Percentiles rank a stretch among this genome's conserved stretches.
Evolutionary conservation across 2,888 invertebrate genomes (phyloP).

Genomic region (Drosophila fungiperda): DNA sequence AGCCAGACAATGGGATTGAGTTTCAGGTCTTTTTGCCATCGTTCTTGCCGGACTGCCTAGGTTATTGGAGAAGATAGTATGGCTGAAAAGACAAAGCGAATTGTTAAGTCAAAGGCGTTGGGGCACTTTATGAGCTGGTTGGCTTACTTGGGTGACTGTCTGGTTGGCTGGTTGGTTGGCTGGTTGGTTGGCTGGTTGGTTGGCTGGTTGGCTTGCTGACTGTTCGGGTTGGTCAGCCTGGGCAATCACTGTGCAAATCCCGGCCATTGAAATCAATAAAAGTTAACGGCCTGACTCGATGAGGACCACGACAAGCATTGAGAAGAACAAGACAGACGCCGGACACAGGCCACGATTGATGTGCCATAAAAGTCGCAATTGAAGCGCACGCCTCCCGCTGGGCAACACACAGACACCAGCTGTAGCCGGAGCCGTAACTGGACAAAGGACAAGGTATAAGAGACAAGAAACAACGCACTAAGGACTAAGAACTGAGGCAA

Average conservation of each 20-base stretch:
- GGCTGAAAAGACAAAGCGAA: conserved; percentile 74
- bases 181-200: conserved; percentile 18
- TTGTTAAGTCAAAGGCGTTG: conserved; percentile 81
- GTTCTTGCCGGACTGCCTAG: neutral
- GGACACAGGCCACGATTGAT: conserved; percentile 69
- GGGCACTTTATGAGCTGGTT: conserved; percentile 77
- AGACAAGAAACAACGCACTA: neutral
- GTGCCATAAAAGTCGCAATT: conserved; percentile 81
- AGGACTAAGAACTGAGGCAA: neutral
- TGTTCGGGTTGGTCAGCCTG: conserved; percentile 47
- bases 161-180: conserved; percentile 23
- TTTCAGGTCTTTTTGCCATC: neutral
- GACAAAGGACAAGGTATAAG: neutral
- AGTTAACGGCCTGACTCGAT: conserved; percentile 76
- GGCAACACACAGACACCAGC: conserved; percentile 47
- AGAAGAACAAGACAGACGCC: neutral
- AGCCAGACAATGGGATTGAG: conserved; percentile 18
- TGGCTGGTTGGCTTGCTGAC: conserved; percentile 14
- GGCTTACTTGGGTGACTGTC: conserved; percentile 28
- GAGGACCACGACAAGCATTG: conserved; percentile 12
- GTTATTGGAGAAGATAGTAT: conserved; percentile 43
- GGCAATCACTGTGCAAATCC: conserved; percentile 82
- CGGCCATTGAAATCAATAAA: conserved; percentile 83
- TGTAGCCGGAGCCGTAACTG: conserved; percentile 1
- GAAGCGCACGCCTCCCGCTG: conserved; percentile 76